Evolutionary conservation across 1,140 invertebrate genomes (phyloP), one percentile per base, ranked within the genome.

Genomic region (Sarcophaga bullata): DNA sequence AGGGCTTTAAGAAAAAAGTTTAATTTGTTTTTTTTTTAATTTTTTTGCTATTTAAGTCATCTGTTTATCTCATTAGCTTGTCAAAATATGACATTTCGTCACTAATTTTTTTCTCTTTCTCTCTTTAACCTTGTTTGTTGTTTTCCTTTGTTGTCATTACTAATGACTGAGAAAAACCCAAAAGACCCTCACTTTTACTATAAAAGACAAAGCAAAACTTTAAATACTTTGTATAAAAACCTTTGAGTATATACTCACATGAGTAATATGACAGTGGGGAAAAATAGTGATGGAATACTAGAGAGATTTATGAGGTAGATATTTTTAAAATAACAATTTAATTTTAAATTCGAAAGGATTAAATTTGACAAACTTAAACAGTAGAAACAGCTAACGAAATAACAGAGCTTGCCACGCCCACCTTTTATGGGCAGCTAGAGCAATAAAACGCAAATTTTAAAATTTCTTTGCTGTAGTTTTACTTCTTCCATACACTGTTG

Each of bases 31-130:
- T 6, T 25, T 4, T 25, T 8, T 10, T 73, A 19, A 10, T 6
- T 68, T 8, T 68, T 52, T 52, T 52, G 9, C 17, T 19, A 19
- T 68, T 68, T 25, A 8, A 68, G 47, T 49, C 75, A 78, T 78
- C 75, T 78, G 75, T 78, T 78, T 13, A 50, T 25, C 75, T 78
- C 48, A 50, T 78, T 78, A 78, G 48, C 75, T 50, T 78, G 75
- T 78, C 75, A 78, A 78, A 52, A 78, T 78, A 78, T 78, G 75
- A 78, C 75, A 78, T 78, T 78, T 75, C 48, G 19, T 78, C 48
- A 52, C 48, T 25, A 72, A 72, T 72, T 72, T 72, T 72, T 72
- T 25, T 9, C 19, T 72, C 62, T 76, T 48, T 49, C n/a, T 76
- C n/a, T 76, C 47, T n/a, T 15, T 6, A 3, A 58, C 54, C 15